Conservation (phyloP, 2,888 invertebrate genomes). For the Drosophila tripunctata region DNA sequence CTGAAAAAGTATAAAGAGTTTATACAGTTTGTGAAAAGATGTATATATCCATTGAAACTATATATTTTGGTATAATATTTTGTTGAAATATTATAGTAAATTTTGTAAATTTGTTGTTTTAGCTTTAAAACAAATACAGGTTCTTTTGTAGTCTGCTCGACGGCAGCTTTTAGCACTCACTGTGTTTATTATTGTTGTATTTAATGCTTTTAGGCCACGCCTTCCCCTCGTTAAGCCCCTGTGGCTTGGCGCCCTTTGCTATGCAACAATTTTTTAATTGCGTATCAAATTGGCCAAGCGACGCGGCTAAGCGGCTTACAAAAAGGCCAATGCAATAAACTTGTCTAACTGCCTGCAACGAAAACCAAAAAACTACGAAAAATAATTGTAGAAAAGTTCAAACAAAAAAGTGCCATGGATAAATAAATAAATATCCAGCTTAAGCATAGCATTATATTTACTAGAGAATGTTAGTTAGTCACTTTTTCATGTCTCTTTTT, state of each 20-base stretch:
- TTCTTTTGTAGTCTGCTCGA: background rate
- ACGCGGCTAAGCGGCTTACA: slow-evolving; percentile 63
- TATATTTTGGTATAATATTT: too few relatives aligned
- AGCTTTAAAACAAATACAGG: too few relatives aligned
- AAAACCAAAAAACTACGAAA: background rate
- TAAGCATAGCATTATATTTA: slow-evolving; percentile 47
- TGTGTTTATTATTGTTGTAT: slow-evolving; percentile 18
- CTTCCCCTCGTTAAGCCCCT: background rate
- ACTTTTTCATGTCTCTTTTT: slow-evolving; percentile 5
- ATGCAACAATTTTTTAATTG: slow-evolving; percentile 68
- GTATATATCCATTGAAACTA: too few relatives aligned
- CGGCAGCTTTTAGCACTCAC: background rate
- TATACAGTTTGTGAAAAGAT: too few relatives aligned
- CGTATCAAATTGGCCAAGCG: slow-evolving; percentile 43
- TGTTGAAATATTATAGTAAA: too few relatives aligned
- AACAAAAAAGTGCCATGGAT: slow-evolving; percentile 22
- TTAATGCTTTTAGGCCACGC: slow-evolving; percentile 11
- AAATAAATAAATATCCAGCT: slow-evolving; percentile 60
- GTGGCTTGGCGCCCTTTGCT: slow-evolving; percentile 26
- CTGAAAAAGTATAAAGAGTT: too few relatives aligned
- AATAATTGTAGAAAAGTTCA: background rate
- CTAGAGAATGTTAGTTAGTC: slow-evolving; percentile 36
- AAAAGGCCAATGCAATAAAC: slow-evolving; percentile 41
- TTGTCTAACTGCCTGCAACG: slow-evolving; percentile 15
- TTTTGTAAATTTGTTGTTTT: too few relatives aligned